A percentile compares a stretch with the other conserved stretches of the same genome.
These are phyloP conservation scores for Gryllus longicercus DNA, from an alignment of 2,888 invertebrate species.

Conservation along the genomic window DNA sequence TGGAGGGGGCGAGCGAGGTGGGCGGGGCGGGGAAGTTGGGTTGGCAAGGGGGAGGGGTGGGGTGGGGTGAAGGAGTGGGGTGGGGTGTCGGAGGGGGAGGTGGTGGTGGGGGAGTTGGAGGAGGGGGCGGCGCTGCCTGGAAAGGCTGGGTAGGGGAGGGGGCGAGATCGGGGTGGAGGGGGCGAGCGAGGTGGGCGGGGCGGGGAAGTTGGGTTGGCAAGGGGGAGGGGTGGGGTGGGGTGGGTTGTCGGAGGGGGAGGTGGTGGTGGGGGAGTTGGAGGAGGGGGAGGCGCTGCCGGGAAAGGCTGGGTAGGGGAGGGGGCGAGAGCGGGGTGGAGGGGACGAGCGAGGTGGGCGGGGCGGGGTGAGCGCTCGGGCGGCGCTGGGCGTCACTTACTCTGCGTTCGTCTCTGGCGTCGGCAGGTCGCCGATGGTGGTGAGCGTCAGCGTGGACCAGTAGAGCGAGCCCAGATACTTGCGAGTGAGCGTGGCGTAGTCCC, in stretches of 20 bases:
- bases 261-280: no score
- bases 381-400: slow-evolving; percentile 71
- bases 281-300: no score
- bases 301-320: neutral
- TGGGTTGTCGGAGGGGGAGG: no score
- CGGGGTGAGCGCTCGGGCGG: neutral
- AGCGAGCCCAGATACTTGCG: slow-evolving; percentile 91
- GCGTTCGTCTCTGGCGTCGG: slow-evolving; percentile 94
- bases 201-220: neutral
- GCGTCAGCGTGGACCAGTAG: slow-evolving; percentile 93
- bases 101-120: no score
- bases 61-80: no score
- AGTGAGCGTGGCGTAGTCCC: slow-evolving; percentile 84
- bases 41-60: no score
- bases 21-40: no score
- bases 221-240: no score
- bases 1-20: no score
- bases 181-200: neutral
- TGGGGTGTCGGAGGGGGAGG: no score
- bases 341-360: neutral
- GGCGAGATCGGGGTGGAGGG: neutral
- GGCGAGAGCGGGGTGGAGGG: neutral
- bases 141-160: neutral
- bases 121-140: neutral
- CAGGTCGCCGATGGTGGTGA: slow-evolving; percentile 93